A percentile compares a stretch with the other conserved stretches of the same genome.
phyloP scores from a whole-genome alignment of 2,113 vertebrate species.

The Nicator chloris region DNA sequence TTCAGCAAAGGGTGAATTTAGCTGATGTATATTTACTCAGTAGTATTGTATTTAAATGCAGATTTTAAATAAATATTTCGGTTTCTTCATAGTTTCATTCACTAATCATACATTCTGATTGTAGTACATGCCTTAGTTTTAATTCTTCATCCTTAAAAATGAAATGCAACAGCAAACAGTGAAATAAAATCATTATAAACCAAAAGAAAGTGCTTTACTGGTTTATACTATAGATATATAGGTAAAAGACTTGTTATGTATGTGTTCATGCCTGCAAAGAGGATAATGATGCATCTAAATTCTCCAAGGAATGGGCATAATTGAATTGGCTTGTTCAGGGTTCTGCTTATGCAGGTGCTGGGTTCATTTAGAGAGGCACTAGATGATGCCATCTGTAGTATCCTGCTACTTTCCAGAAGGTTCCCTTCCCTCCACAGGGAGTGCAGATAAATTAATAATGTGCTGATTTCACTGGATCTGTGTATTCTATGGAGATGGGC shows the following conservation, averaged over 20 bases:
- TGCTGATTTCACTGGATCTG: neutral
- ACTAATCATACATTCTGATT: neutral
- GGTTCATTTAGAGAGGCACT: neutral
- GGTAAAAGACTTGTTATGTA: neutral
- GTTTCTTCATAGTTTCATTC: neutral
- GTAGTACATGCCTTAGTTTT: neutral
- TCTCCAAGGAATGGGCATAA: neutral
- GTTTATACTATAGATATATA: neutral
- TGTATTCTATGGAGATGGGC: neutral
- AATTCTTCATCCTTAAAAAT: neutral
- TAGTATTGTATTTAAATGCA: neutral
- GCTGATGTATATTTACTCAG: neutral
- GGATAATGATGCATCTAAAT: neutral
- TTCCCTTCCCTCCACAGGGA: neutral
- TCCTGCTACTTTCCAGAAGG: neutral
- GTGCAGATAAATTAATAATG: neutral
- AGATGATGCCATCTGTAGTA: neutral
- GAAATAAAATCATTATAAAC: neutral
- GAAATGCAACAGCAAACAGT: neutral
- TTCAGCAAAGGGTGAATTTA: neutral
- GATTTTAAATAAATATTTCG: neutral
- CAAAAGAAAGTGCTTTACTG: neutral
- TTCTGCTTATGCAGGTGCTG: neutral
- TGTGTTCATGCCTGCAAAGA: neutral
- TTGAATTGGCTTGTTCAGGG: neutral